These are phyloP conservation scores for Panthera tigris DNA, from an alignment of 2,113 vertebrate genomes.

Conservation along the genomic window DNA sequence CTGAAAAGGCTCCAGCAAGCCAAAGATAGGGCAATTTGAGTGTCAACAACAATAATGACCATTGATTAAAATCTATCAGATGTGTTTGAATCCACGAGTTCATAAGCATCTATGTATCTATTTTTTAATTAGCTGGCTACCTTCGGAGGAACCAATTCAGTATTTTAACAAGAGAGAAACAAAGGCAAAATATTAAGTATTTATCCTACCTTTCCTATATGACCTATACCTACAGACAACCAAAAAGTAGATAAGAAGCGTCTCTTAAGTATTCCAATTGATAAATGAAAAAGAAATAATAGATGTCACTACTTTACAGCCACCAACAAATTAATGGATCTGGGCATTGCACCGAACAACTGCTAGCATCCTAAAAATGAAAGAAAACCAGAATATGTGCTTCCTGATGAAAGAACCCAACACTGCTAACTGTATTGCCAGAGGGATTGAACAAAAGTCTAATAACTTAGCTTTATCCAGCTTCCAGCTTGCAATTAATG, in stretches of 20 bases:
- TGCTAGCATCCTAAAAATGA: neutral
- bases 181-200: neutral
- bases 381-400: neutral
- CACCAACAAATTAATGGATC: neutral
- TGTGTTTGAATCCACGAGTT: neutral
- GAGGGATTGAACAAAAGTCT: neutral
- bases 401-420: neutral
- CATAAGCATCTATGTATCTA: neutral
- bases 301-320: neutral
- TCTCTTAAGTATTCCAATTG: neutral
- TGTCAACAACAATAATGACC: neutral
- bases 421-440: neutral
- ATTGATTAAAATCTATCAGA: neutral
- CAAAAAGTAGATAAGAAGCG: neutral
- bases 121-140: neutral
- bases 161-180: neutral
- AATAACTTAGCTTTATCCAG: too few species aligned
- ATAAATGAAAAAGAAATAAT: neutral
- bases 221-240: neutral
- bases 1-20: too few species aligned
- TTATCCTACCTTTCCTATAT: neutral
- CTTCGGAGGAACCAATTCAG: neutral
- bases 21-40: neutral
- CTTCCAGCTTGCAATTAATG: neutral
- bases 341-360: neutral